Base-by-base conservation (phyloP, 2,113 vertebrate genomes). In the Lanius collurio region DNA sequence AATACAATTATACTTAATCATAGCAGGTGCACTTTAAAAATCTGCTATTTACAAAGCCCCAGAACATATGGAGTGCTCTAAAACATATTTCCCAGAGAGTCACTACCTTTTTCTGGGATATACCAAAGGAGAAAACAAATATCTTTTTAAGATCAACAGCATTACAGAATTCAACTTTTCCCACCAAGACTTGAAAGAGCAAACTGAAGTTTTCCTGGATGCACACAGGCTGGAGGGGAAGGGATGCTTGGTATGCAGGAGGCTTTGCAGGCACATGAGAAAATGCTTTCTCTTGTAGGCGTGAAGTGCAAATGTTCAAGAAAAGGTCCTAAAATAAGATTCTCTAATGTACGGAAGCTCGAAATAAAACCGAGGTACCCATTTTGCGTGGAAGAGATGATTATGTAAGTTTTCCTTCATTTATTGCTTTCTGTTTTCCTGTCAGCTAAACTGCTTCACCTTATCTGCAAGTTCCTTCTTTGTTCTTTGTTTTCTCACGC, bases 291-390 rank as follows among this genome's bases (percentile, higher is more conserved):
- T 97, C 74, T 96, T 31, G 35, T 97, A 99, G 99, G 99, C 15
- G 99, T 99, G 94, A 99, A 99, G 97, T 99, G 99, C 98, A 99
- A 99, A 82, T 99, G 99, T 89, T 99, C 99, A 67, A 98, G 99
- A 67, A 99, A 99, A 98, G 99, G 99, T 53, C 99, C 99, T 59
- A 99, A 99, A 98, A 99, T 99, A 95, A 97, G 99, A 77, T 99
- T 99, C 96, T 99, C 99, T 97, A 99, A 99, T 7, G 99, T 99
- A 11, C 98, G 99, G 97, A 99, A 99, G 97, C 98, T 99, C 98
- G 99, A 99, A 98, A 98, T 99, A 93, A 99, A 99, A 98, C 99
- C 99, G 46, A 99, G 99, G 97, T 98, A 99, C 97, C 99, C 99
- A 0, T 99, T 98, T 96, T 99, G 99, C 85, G 99, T 99, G 90